These are phyloP conservation scores for Pristis pectinata DNA, from an alignment of 2,797 vertebrate genomes.

Conservation along the genomic window DNA sequence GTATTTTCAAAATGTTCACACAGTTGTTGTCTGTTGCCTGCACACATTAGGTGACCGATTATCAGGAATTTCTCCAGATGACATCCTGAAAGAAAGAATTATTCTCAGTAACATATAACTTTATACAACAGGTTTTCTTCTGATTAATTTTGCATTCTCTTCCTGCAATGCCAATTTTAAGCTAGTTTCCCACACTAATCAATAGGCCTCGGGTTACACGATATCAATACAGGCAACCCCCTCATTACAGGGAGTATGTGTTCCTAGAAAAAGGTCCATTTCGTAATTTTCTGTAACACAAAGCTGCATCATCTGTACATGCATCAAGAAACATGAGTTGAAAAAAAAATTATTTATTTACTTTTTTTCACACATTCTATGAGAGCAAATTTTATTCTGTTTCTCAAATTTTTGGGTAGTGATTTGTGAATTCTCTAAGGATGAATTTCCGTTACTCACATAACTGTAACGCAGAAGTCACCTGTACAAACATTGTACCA, in stretches of 20 bases:
- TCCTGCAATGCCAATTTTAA: background rate
- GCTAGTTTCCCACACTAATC: background rate
- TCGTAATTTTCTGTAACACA: no score
- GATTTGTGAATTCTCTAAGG: no score
- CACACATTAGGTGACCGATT: background rate
- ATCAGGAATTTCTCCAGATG: background rate
- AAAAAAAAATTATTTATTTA: no score
- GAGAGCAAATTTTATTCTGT: no score
- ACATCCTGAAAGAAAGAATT: constrained; percentile 24
- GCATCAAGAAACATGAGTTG: no score
- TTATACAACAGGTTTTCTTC: background rate
- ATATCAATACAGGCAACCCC: no score
- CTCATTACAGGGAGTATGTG: no score
- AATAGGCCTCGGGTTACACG: background rate
- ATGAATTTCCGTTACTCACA: background rate
- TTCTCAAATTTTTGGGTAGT: no score
- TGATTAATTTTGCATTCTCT: background rate
- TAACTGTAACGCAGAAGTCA: background rate
- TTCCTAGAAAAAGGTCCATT: no score
- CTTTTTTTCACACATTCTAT: no score
- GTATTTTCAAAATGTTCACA: background rate
- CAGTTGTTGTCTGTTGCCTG: background rate
- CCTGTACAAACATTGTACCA: background rate
- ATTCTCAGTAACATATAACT: background rate
- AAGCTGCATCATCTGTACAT: no score